These are phyloP conservation scores for Sminthurides aquaticus DNA, from an alignment of 2,888 invertebrate species.

Conservation along the genomic window DNA sequence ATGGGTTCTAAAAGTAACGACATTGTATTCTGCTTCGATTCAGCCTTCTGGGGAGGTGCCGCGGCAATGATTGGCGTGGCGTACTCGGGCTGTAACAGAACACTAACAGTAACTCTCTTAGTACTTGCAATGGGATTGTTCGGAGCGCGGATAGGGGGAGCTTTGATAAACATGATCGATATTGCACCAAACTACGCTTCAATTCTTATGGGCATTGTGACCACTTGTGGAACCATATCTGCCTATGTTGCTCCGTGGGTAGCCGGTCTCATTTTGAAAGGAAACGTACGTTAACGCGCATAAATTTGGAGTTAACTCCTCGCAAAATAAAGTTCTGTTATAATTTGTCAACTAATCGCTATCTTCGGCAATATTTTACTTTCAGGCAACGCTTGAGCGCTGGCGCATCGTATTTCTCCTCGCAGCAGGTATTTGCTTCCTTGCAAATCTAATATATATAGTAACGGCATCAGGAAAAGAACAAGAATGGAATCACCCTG, in stretches of 20 bases:
- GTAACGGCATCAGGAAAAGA: conserved; percentile 29
- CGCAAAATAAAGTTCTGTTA: too few species aligned
- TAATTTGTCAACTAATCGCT: too few species aligned
- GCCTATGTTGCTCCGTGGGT: conserved; percentile 17
- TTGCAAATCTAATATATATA: conserved; percentile 23
- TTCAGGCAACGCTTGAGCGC: conserved; percentile 22
- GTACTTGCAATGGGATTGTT: conserved; percentile 27
- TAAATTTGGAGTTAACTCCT: too few species aligned
- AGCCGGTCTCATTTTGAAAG: conserved; percentile 21
- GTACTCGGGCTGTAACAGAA: conserved; percentile 41
- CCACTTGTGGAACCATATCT: conserved; percentile 18
- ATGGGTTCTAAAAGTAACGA: background rate
- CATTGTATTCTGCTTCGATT: background rate
- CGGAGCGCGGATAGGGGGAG: conserved; percentile 27
- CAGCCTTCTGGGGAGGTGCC: conserved; percentile 40
- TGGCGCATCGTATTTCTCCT: conserved; percentile 30
- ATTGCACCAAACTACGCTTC: conserved; percentile 33
- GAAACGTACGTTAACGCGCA: conserved; percentile 21
- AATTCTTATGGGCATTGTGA: conserved; percentile 30
- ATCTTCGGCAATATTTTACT: too few species aligned
- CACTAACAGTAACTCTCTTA: conserved; percentile 40
- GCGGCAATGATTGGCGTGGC: conserved; percentile 41
- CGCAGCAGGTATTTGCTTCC: conserved; percentile 22
- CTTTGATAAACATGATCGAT: conserved; percentile 30
- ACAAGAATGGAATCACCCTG: conserved; percentile 25